Evolutionary conservation across 2,888 invertebrate genomes (phyloP), one percentile per base, ranked within the genome.

Genomic region (Kuschelorhynchus macadamiae): DNA sequence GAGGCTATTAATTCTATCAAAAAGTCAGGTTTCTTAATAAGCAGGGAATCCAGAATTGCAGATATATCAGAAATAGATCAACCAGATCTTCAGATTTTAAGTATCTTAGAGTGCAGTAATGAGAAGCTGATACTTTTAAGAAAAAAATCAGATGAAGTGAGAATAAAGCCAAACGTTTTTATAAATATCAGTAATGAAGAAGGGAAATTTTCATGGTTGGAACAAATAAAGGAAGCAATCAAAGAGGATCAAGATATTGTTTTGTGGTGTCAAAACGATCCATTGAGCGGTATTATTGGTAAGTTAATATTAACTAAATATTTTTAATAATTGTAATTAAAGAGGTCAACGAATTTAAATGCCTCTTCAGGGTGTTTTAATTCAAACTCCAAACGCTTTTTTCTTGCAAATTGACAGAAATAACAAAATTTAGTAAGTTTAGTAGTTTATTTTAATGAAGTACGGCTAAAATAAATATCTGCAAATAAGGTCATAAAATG

Each of bases 231-330:
- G 74, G 75, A 76, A 17, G 75, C 75, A 0, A 18, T 81, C 0
- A 80, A 80, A 61, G 87, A 88, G 76, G 82, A 92, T 0, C 42
- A 67, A 12, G 70, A 74, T 21, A 84, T 92, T 0, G 79, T 96
- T 0, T 88, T 92, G 14, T 78, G 74, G 53, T 85, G 89, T 0
- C 88, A 91, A 80, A 88, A 89, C 71, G 89, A 91, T 59, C 85
- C 86, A 1, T 84, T 89, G 7, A 93, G 88, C 79, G 98, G 98
- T n/a, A 85, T 97, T 5, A 25, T 25, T 5, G 25, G 25, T 25
- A 25, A 25, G 25, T 25, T 25, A 7, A 7, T 25, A n/a, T n/a
- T n/a, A n/a, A n/a, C n/a, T n/a, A n/a, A n/a, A n/a, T n/a, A n/a
- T n/a, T n/a, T n/a, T n/a, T n/a, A n/a, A n/a, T n/a, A n/a, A n/a